Evolutionary conservation across 2,888 invertebrate genomes (phyloP), one percentile per base, ranked within the genome.

Genomic region (Gerosis bhagava): DNA sequence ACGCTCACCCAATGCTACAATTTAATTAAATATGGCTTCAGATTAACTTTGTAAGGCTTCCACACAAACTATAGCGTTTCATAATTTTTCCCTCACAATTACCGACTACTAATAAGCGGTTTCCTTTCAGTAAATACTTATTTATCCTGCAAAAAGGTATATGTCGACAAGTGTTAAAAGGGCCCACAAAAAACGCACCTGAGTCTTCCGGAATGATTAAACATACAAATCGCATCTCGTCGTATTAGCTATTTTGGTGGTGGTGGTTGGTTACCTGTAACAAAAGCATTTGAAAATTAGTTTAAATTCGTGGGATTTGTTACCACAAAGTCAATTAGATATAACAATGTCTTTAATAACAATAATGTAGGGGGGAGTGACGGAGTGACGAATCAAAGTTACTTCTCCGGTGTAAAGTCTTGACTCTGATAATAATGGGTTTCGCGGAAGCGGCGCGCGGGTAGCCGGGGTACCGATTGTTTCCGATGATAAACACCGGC

Each of bases 11-110:
- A 70, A 67, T 64, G 65, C 67, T 69, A 81, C 84, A 88, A 87
- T 88, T 83, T 83, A 88, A 88, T 88, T 88, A 88, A 83, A 81
- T 83, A 88, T 57, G 87, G 87, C 84, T 88, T 88, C 87, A 76
- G 87, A 88, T 88, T 88, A 88, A 74, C 79, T 70, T 63, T 46
- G 60, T 83, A 67, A 55, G 87, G 87, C 81, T 87, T 87, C n/a
- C 87, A 71, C 71, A 75, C 75, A 77, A 75, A 77, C 82, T 84
- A 77, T 79, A 77, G 67, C 64, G 73, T 86, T 83, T 80, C 86
- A 82, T 83, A 77, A 77, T 78, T 77, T 64, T 71, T 73, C 65
- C 70, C 57, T 39, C 34, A 46, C 40, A 28, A 40, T 34, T 13
- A 40, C 15, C 31, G 28, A 40, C 40, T 13, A 40, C 15, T 34